These are phyloP conservation scores for Empis livida DNA, from an alignment of 2,888 invertebrate genomes.

Conservation along the genomic window DNA sequence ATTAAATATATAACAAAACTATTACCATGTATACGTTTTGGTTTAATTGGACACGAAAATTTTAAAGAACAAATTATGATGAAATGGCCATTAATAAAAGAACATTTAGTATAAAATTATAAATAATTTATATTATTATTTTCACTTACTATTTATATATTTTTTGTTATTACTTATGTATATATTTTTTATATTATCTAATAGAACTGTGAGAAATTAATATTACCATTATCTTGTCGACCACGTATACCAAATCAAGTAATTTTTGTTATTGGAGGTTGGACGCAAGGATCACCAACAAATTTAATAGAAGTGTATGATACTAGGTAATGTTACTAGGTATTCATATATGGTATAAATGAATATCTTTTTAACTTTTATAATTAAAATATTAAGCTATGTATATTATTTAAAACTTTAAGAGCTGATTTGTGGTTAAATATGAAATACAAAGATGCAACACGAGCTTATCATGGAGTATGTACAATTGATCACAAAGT, in stretches of 20 bases:
- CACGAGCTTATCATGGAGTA: conserved; percentile 69
- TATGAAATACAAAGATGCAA: conserved; percentile 53
- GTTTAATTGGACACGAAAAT: conserved; percentile 46
- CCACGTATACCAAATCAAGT: conserved; percentile 66
- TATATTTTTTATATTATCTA: neutral
- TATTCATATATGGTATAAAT: neutral
- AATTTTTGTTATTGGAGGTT: conserved; percentile 73
- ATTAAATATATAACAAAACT: conserved; percentile 44
- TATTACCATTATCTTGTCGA: conserved; percentile 45
- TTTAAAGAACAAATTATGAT: conserved; percentile 40
- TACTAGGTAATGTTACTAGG: conserved; percentile 44
- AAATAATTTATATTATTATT: neutral
- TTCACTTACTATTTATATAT: neutral
- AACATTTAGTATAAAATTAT: conserved; percentile 35
- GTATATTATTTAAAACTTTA: neutral
- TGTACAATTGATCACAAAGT: conserved; percentile 55
- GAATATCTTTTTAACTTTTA: no score
- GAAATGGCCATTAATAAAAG: conserved; percentile 41
- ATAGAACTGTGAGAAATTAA: conserved; percentile 42
- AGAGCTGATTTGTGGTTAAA: conserved; percentile 68
- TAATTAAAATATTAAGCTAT: neutral
- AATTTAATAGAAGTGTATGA: conserved; percentile 68
- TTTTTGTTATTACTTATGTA: no score
- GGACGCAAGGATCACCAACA: conserved; percentile 74
- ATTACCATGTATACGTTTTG: conserved; percentile 51